Conservation (phyloP, 2,113 vertebrate genomes). For the Lichenostomus cassidix region DNA sequence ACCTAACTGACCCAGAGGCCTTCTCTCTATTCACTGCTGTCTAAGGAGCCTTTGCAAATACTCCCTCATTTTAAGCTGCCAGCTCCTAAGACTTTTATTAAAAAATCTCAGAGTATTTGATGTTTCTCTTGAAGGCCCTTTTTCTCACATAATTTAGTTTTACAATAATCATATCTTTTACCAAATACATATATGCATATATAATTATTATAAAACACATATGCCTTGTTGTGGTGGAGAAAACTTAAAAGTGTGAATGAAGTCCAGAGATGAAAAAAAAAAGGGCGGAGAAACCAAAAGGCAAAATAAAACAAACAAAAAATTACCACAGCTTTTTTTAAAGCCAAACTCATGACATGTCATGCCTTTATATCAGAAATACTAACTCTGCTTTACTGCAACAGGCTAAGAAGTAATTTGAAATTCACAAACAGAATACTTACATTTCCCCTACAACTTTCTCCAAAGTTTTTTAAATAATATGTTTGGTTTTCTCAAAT, state of each 20-base stretch:
- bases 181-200: background rate
- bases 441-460: background rate
- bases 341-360: background rate
- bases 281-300: background rate
- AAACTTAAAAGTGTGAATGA: background rate
- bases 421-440: background rate
- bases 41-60: background rate
- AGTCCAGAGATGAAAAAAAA: background rate
- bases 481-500: constrained; percentile 8
- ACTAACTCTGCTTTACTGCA: background rate
- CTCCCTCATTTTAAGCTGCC: background rate
- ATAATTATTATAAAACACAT: background rate
- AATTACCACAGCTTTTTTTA: background rate
- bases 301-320: background rate
- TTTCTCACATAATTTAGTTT: background rate
- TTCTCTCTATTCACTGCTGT: background rate
- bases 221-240: background rate
- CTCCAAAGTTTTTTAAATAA: background rate
- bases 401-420: background rate
- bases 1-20: background rate
- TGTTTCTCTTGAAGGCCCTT: background rate
- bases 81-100: background rate
- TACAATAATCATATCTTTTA: background rate
- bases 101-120: background rate
- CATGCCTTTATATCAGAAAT: background rate